Base-by-base conservation (phyloP, 2,113 vertebrate species). In the Syrmaticus mikado region DNA sequence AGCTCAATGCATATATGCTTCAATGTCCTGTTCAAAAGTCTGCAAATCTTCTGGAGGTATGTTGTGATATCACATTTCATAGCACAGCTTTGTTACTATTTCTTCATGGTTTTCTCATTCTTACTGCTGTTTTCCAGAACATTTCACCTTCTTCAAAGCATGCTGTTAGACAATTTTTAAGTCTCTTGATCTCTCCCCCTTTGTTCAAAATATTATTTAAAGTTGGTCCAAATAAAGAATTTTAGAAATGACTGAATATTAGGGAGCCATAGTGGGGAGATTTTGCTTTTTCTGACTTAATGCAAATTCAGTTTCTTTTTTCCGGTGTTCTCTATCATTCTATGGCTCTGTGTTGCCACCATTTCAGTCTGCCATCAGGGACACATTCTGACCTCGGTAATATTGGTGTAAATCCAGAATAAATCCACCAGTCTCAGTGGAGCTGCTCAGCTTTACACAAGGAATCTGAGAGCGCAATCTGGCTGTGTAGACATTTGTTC, bases 391-490 rank as follows among this genome's bases (percentile, higher is more conserved):
- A 91, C 85, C 86, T 94, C 32, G 48, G 58, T 71, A 82, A 76
- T 82, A 93, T 68, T 82, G 92, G 91, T 94, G 94, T 89, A 96
- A 94, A 93, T 93, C 93, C 76, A 92, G 82, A 89, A 95, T 94
- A 95, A 94, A 87, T 94, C 85, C 87, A 65, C 46, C 73, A 64
- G 82, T 94, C 94, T 95, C 91, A 93, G 85, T 81, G 89, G 92
- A 96, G 87, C 82, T 94, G 79, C 89, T 93, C 58, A 82, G 84
- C 94, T 96, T 96, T 95, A 93, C 90, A 83, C 83, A 86, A 93
- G 70, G 95, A 95, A 96, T 89, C 83, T 70, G 90, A 96, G 73
- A 96, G 93, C 46, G 91, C 84, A 94, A 91, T 93, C 87, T 96
- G 89, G 87, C 89, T 91, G 72, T 73, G 75, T 70, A 96, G 62